phyloP scores from a whole-genome alignment of 2,113 vertebrate genomes.

The Cygnus atratus region DNA sequence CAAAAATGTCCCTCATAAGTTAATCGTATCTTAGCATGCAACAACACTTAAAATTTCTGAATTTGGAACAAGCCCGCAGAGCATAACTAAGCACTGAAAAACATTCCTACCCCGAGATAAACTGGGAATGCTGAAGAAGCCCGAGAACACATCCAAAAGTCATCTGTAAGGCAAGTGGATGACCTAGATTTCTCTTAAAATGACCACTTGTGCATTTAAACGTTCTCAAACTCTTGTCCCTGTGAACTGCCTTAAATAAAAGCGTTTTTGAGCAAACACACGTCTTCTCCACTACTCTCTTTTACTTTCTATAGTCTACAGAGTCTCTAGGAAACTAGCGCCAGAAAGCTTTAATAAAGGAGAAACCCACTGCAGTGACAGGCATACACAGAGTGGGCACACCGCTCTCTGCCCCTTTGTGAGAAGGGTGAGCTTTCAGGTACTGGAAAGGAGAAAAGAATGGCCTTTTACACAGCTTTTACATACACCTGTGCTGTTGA shows the following conservation, averaged over 20 bases:
- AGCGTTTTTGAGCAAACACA: conserved; percentile 60
- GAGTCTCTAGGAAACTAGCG: not conserved
- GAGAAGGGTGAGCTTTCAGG: not conserved
- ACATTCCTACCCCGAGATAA: not conserved
- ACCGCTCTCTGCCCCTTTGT: conserved; percentile 17
- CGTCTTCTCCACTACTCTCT: conserved; percentile 38
- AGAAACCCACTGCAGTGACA: conserved; percentile 47
- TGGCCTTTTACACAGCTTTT: not conserved
- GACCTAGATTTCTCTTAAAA: conserved; percentile 55
- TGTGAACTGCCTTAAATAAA: conserved; percentile 48
- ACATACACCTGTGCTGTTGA: not conserved
- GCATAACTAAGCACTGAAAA: conserved; percentile 6
- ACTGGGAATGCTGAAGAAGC: not conserved
- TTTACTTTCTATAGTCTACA: not conserved
- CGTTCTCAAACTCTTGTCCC: conserved; percentile 39
- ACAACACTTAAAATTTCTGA: not conserved
- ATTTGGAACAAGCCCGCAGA: conserved; percentile 14
- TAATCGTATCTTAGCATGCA: not conserved
- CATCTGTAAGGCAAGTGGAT: not conserved
- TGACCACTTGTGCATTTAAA: conserved; percentile 56
- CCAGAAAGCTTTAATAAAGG: conserved; percentile 53
- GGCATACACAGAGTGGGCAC: conserved; percentile 10
- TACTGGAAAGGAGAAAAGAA: not conserved
- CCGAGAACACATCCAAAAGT: conserved; percentile 42
- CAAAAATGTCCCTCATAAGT: not conserved